These are phyloP conservation scores for Tiliacea aurago DNA, from an alignment of 2,888 invertebrate species.

Conservation along the genomic window DNA sequence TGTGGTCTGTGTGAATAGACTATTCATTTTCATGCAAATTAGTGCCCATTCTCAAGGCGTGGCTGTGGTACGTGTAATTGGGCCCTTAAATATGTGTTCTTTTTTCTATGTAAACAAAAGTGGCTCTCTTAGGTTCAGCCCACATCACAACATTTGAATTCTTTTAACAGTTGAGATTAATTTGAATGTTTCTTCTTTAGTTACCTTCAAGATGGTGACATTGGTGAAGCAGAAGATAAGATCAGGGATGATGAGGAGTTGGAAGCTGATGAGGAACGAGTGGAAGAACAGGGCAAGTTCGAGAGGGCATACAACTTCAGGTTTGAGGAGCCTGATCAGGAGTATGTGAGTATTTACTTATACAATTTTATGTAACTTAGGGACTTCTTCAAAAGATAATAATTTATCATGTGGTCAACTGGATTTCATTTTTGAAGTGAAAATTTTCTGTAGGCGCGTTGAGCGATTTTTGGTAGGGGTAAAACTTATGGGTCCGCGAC, in stretches of 20 bases:
- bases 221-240: conserved; percentile 87
- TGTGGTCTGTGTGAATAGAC: no score
- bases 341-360: conserved; percentile 92
- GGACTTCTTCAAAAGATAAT: not conserved
- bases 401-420: not conserved
- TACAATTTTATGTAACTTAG: not conserved
- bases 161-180: not conserved
- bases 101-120: not conserved
- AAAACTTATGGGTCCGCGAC: no score
- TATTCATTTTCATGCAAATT: no score
- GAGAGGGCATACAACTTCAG: conserved; percentile 99
- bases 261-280: conserved; percentile 94
- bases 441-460: no score
- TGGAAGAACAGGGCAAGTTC: conserved; percentile 96
- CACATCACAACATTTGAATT: not conserved
- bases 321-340: conserved; percentile 98
- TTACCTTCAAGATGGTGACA: conserved; percentile 87
- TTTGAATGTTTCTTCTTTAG: conserved; percentile 64
- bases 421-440: not conserved
- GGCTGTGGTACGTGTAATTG: no score
- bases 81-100: no score
- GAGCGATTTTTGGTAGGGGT: no score
- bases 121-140: not conserved
- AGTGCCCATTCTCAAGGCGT: no score
- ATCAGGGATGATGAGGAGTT: conserved; percentile 84